Conservation (phyloP, 2,888 invertebrate genomes). For the Pterobdella sp. region DNA sequence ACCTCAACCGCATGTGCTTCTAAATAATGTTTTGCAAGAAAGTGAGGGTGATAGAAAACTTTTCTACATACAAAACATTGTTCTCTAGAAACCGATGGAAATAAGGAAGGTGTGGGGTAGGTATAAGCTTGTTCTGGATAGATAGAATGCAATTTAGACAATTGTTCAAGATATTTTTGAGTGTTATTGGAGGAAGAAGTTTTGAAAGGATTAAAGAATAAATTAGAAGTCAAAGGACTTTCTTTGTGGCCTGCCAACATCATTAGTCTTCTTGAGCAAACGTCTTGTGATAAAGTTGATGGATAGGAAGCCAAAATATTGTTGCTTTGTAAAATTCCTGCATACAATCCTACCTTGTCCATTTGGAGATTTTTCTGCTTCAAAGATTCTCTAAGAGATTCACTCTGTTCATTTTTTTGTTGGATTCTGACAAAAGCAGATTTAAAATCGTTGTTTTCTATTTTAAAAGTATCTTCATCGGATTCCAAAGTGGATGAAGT, state of each 20-base stretch:
- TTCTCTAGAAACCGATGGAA: background rate
- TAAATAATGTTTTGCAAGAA: background rate
- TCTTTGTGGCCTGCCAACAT: slow-evolving; percentile 18
- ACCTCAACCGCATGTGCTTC: background rate
- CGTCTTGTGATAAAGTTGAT: slow-evolving; percentile 9
- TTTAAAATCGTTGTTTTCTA: background rate
- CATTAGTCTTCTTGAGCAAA: slow-evolving; percentile 25
- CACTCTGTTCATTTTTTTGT: background rate
- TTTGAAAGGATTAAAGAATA: background rate
- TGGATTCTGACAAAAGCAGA: slow-evolving; percentile 1
- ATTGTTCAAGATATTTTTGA: background rate
- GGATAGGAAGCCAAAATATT: background rate
- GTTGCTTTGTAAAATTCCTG: background rate
- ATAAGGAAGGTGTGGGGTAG: background rate
- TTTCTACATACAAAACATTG: slow-evolving; percentile 11
- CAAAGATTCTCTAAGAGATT: too few species aligned
- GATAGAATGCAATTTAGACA: background rate
- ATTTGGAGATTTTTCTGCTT: too few species aligned
- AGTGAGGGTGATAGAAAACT: slow-evolving; percentile 3
- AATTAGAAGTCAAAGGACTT: background rate
- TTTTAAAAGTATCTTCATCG: background rate
- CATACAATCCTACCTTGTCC: background rate
- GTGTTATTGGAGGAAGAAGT: background rate
- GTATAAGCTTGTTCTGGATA: background rate
- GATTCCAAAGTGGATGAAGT: background rate